Evolutionary conservation across 2,888 invertebrate genomes (phyloP), one percentile per base, ranked within the genome.

Genomic region (Automeris io): DNA sequence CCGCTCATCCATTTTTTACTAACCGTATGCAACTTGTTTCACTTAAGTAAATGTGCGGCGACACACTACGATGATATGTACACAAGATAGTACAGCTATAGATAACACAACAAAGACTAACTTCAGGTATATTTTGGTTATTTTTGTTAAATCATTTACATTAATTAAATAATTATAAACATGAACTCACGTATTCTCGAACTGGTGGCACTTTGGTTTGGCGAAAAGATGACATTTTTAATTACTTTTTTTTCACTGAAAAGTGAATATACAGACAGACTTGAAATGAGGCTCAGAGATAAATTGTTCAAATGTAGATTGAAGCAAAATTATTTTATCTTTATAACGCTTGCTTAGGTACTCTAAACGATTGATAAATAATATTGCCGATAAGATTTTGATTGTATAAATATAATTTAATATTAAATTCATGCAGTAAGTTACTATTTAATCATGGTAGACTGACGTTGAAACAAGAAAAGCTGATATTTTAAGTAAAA

Each of bases 211-310:
- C 56, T 45, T 51, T 61, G 2, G 60, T 8, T 9, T 41, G 18
- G 9, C 38, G 16, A 23, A 31, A 33, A 33, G 40, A 12, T 8
- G 33, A 9, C 43, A 54, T 47, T 40, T 25, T 44, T 32, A 43
- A 32, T 34, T 36, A 40, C 40, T 45, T 22, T 25, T 39, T 36
- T 47, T 33, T 36, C 3, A 40, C 16, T 38, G 51, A 33, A 40
- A 38, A 55, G 47, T 55, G 41, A 44, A 49, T 44, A 53, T 46
- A 41, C 25, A 36, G 46, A 62, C 47, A 44, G 60, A 43, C 62
- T 65, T 70, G 68, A 74, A 70, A 65, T 77, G 64, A 71, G n/a
- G 70, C 61, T 61, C 62, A 66, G 43, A 42, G 40, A 36, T 9
- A 33, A 12, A 31, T 26, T 36, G 32, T 21, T 32, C 22, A 34